Evolutionary conservation across 2,888 invertebrate genomes (phyloP).

Genomic region (Ornithoptera alexandrae): DNA sequence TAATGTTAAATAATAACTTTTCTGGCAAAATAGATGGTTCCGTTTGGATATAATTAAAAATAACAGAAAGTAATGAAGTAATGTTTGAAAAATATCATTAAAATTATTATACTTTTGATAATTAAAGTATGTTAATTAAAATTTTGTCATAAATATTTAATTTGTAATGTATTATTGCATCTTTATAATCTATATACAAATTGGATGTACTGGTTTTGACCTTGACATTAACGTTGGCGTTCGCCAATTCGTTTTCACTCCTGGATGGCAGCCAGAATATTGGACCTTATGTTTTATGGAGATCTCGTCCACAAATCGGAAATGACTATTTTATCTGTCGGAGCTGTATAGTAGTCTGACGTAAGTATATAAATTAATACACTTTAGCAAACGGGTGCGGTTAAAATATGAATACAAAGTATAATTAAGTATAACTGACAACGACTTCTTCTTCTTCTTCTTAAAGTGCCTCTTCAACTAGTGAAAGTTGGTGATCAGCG

Average conservation of each 20-base stretch:
- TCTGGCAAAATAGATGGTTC: no score
- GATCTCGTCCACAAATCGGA: constrained; percentile 27
- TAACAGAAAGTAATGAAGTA: no score
- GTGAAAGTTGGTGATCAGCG: no score
- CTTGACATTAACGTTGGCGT: constrained; percentile 22
- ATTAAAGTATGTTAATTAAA: background rate
- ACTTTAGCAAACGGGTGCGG: background rate
- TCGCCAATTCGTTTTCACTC: constrained; percentile 15
- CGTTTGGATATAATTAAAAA: no score
- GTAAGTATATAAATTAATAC: background rate
- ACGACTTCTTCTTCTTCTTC: no score
- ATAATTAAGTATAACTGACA: no score
- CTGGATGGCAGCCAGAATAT: constrained; percentile 28
- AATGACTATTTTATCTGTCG: constrained; percentile 20
- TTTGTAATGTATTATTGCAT: background rate
- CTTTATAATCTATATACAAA: no score
- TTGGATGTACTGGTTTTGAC: background rate
- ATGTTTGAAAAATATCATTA: no score
- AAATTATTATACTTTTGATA: no score
- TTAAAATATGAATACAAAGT: no score
- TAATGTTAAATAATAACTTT: no score
- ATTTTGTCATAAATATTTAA: background rate
- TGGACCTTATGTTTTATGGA: constrained; percentile 22
- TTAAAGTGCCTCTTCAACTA: no score
- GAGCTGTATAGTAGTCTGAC: constrained; percentile 7